These are phyloP conservation scores for Habrosyne pyritoides DNA, from an alignment of 2,888 invertebrate genomes.

Conservation along the genomic window DNA sequence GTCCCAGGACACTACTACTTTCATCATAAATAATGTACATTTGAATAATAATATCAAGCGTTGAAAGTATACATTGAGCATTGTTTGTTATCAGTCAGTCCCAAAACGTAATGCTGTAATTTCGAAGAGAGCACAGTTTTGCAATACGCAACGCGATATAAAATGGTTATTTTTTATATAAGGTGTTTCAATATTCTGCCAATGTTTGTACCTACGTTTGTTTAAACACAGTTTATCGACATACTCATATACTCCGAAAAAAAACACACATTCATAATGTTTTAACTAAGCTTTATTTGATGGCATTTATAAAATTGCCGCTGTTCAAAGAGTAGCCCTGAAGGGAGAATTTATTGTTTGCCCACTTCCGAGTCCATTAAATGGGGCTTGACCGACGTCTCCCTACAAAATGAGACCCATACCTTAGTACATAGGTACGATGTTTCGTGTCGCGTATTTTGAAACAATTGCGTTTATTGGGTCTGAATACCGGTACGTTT, in stretches of 20 bases:
- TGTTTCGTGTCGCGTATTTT: slow-evolving; percentile 15
- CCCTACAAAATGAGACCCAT: slow-evolving; percentile 22
- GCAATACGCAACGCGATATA: not conserved
- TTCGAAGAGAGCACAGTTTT: too few relatives aligned
- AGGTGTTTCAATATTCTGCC: not conserved
- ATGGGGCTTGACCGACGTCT: slow-evolving; percentile 24
- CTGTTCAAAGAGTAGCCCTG: slow-evolving; percentile 4
- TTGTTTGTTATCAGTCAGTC: too few relatives aligned
- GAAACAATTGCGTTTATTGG: not conserved
- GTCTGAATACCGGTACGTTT: not conserved
- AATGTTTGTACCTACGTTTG: not conserved
- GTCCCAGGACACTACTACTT: too few relatives aligned
- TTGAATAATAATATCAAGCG: too few relatives aligned
- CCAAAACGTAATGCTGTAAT: too few relatives aligned
- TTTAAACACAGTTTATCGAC: not conserved
- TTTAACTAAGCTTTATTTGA: not conserved
- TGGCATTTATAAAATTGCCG: slow-evolving; percentile 6
- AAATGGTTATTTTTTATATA: not conserved
- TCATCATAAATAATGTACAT: too few relatives aligned
- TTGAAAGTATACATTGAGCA: too few relatives aligned
- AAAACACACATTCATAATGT: too few relatives aligned
- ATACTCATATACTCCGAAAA: not conserved
- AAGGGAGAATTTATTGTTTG: slow-evolving; percentile 20
- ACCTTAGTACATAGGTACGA: slow-evolving; percentile 18
- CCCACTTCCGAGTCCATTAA: slow-evolving; percentile 26